Percentiles rank a stretch among this genome's conserved stretches.
Conservation (phyloP, 2,888 invertebrate genomes). For the Acronicta leporina region DNA sequence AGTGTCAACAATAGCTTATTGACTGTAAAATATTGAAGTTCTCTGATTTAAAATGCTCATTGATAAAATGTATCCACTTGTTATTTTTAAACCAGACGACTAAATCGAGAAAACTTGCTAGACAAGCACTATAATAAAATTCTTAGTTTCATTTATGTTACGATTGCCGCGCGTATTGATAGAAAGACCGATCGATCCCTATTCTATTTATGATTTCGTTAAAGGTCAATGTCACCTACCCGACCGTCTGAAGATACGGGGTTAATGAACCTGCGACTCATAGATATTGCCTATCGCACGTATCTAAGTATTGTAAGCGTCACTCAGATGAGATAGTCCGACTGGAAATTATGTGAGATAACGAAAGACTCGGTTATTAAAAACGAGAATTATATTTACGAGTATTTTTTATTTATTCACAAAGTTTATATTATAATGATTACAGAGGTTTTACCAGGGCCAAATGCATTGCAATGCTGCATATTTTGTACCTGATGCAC, state of each 20-base stretch:
- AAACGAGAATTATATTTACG: not conserved
- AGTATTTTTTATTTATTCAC: not conserved
- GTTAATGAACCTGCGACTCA: constrained; percentile 58
- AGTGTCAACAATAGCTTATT: too few species aligned
- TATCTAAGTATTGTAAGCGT: constrained; percentile 32
- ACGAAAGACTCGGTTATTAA: constrained; percentile 11
- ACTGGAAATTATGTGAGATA: constrained; percentile 35
- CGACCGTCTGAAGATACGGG: constrained; percentile 60
- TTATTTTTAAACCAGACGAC: too few species aligned
- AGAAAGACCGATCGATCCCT: constrained; percentile 38
- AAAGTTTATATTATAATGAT: too few species aligned
- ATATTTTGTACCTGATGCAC: constrained; percentile 18
- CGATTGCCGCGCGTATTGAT: constrained; percentile 12
- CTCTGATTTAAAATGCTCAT: too few species aligned
- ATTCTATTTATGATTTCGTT: constrained; percentile 52
- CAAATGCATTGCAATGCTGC: constrained; percentile 6
- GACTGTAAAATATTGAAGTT: too few species aligned
- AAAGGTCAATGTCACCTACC: constrained; percentile 69
- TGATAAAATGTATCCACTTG: too few species aligned
- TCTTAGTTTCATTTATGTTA: constrained; percentile 19
- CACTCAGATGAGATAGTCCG: constrained; percentile 34
- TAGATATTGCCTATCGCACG: constrained; percentile 49
- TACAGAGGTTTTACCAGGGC: not conserved
- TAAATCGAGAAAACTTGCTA: too few species aligned
- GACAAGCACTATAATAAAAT: not conserved